Evolutionary conservation across 1,140 invertebrate genomes (phyloP).

Genomic region (Pemphigus obesinymphae): DNA sequence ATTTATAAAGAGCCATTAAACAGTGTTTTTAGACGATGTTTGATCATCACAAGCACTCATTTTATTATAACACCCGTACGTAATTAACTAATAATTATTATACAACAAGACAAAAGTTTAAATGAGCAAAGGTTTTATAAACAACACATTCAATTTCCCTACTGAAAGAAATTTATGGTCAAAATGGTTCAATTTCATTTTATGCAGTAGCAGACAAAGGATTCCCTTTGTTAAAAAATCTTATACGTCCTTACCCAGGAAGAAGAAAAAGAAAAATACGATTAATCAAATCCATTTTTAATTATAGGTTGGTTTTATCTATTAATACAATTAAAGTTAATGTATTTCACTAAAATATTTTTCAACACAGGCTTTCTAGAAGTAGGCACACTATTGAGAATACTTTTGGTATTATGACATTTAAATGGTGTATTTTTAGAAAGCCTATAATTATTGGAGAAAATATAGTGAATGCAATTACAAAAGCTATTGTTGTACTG

Average conservation of each 20-base stretch:
- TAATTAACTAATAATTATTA: no score
- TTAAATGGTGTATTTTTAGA: no score
- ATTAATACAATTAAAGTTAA: background rate
- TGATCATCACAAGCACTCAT: no score
- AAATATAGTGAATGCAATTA: no score
- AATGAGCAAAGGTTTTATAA: conserved; percentile 39
- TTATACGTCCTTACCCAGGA: conserved; percentile 7
- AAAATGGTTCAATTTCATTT: background rate
- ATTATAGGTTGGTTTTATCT: background rate
- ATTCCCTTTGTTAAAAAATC: background rate
- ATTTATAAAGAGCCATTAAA: no score
- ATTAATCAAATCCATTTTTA: conserved; percentile 1
- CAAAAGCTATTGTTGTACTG: background rate
- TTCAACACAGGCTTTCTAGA: background rate
- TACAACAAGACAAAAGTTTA: no score
- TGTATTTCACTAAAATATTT: background rate
- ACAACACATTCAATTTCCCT: background rate
- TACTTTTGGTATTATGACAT: background rate
- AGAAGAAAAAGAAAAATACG: background rate
- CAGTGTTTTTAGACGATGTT: no score
- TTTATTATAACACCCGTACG: no score
- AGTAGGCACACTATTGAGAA: background rate
- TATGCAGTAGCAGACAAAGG: background rate
- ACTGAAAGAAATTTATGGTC: background rate
- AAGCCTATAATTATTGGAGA: no score